These are phyloP conservation scores for Muscicapa comitata DNA, from an alignment of 2,797 vertebrate genomes.

Conservation along the genomic window DNA sequence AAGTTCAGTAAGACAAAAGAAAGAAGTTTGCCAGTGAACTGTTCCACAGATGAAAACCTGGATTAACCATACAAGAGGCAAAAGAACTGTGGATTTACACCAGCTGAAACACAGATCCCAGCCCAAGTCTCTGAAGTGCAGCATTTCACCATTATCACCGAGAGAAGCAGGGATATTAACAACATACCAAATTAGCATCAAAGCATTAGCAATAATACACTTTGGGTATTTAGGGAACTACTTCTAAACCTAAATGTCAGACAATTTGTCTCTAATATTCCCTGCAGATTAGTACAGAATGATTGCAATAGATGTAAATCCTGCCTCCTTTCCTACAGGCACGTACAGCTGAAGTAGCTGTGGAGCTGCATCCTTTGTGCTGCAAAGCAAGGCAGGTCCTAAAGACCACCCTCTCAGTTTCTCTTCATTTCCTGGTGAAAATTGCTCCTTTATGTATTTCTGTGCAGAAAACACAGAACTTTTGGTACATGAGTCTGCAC, in stretches of 20 bases:
- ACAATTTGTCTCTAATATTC: slow-evolving; percentile 56
- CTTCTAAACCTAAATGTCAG: slow-evolving; percentile 60
- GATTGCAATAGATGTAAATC: slow-evolving; percentile 34
- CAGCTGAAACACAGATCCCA: background rate
- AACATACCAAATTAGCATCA: slow-evolving; percentile 49
- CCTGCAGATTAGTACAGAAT: slow-evolving; percentile 49
- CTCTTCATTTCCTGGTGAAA: background rate
- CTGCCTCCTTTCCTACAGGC: background rate
- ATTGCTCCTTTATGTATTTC: background rate
- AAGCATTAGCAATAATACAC: slow-evolving; percentile 48
- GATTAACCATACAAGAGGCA: background rate
- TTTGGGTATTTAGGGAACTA: slow-evolving; percentile 46
- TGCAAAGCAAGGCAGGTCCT: background rate
- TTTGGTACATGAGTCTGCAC: background rate
- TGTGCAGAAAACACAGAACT: background rate
- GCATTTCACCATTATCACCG: slow-evolving; percentile 11
- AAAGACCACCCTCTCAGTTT: background rate
- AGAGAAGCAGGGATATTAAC: slow-evolving; percentile 30
- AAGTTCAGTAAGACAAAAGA: background rate
- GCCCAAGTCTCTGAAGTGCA: background rate
- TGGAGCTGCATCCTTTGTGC: background rate
- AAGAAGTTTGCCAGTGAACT: background rate
- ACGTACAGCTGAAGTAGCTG: background rate
- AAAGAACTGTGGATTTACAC: background rate
- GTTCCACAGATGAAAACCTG: background rate